Percentiles rank a stretch among this genome's conserved stretches.
These are phyloP conservation scores for Cyaniris semiargus DNA, from an alignment of 2,888 invertebrate species.

Conservation along the genomic window DNA sequence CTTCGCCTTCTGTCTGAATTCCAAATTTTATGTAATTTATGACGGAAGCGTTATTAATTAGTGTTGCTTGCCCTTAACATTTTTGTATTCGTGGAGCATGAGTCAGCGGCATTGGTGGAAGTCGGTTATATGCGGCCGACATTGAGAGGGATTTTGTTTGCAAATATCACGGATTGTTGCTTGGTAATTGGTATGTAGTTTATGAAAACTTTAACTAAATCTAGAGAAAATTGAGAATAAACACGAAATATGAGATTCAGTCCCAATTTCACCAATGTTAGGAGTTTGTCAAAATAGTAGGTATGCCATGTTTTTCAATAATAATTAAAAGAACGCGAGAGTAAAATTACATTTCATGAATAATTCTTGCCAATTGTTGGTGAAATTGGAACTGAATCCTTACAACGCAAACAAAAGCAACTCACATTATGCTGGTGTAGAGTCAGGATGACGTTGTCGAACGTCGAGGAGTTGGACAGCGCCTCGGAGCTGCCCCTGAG, in stretches of 20 bases:
- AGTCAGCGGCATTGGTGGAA: constrained; percentile 75
- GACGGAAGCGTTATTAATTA: not conserved
- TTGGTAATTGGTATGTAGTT: too few relatives aligned
- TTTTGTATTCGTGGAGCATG: constrained; percentile 66
- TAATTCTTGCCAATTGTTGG: too few relatives aligned
- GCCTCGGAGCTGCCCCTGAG: constrained; percentile 90
- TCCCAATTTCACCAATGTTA: not conserved
- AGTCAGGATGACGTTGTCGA: constrained; percentile 76
- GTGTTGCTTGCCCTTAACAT: constrained; percentile 62
- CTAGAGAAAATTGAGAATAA: not conserved
- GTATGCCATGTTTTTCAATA: too few relatives aligned
- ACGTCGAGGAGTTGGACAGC: constrained; percentile 80
- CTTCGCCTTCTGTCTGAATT: not conserved
- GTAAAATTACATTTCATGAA: not conserved
- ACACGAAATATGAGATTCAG: not conserved
- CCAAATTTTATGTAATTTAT: not conserved
- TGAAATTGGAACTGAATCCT: not conserved
- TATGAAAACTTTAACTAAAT: not conserved
- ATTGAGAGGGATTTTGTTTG: constrained; percentile 48
- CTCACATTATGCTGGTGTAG: constrained; percentile 77
- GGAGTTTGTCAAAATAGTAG: not conserved
- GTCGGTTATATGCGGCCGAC: constrained; percentile 60
- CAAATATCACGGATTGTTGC: constrained; percentile 2
- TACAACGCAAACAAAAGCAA: constrained; percentile 43
- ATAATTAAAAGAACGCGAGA: not conserved